Evolutionary conservation across 2,888 invertebrate species (phyloP), one percentile per base, ranked within the genome.

Genomic region (Plagodis dolabraria): DNA sequence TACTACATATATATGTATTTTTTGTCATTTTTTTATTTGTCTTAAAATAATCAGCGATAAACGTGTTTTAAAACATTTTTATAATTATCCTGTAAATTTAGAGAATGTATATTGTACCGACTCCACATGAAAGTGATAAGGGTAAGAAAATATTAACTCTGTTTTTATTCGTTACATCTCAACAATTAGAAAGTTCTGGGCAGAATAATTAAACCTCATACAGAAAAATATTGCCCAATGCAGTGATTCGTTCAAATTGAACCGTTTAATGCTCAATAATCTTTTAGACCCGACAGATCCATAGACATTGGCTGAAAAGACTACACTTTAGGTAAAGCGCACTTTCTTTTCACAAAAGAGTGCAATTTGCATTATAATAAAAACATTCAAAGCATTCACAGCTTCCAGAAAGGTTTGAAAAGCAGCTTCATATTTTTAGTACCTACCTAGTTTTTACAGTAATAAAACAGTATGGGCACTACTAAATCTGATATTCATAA

Each of bases 351-450:
- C 70, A 78, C 84, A 85, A 82, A 83, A 82, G 82, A 80, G 85
- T 85, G 83, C 88, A 87, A 89, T 89, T 89, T 90, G 85, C 89
- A 89, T 90, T 82, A 88, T 83, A 89, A 90, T 89, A 87, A 79
- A 80, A 63, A 83, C 83, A 87, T 86, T 84, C 85, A 82, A 85
- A 79, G 78, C 79, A 71, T 76, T 64, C 76, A 60, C 76, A 59
- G 72, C 75, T 74, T 52, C 53, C 67, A 71, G 73, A 75, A 75
- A 72, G 75, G 69, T 76, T 75, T 79, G 81, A 82, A 79, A 79
- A 79, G 74, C 71, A 70, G 54, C 74, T 76, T 50, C 49, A 44
- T 49, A 54, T 45, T 50, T 55, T 35, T 33, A 45, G 12, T 40
- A 9, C 10, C 10, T 40, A 40, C 40, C 5, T 40, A 40, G 7